Conservation (phyloP, 2,888 invertebrate genomes). For the Chrysodeixis includens region DNA sequence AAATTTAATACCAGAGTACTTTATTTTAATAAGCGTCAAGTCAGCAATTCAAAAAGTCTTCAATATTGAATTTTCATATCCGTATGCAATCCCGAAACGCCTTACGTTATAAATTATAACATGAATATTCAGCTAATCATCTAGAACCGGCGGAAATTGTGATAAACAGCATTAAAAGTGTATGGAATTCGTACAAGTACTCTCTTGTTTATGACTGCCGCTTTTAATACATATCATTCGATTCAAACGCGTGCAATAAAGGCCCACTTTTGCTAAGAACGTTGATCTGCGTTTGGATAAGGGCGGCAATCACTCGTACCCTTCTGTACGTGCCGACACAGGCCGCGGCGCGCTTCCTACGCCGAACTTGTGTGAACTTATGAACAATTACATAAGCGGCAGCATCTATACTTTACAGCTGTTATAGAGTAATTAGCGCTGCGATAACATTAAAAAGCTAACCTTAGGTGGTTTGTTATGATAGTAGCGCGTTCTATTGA, state of each 20-base stretch:
- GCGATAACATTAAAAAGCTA: not conserved
- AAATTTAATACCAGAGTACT: too few species aligned
- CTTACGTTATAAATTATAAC: not conserved
- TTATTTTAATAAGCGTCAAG: too few species aligned
- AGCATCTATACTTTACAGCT: not conserved
- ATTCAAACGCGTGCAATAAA: conserved; percentile 28
- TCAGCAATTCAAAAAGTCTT: too few species aligned
- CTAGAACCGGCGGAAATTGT: too few species aligned
- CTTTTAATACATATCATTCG: conserved; percentile 18
- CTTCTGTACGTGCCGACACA: conserved; percentile 36
- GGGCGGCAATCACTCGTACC: conserved; percentile 24
- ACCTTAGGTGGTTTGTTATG: too few species aligned
- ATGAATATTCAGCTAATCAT: not conserved
- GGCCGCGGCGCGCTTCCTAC: conserved; percentile 6
- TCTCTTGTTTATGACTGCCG: not conserved
- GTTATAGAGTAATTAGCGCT: not conserved
- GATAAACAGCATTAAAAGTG: too few species aligned
- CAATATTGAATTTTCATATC: too few species aligned
- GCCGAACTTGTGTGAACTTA: not conserved
- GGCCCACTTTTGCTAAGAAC: conserved; percentile 32
- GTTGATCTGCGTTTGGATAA: conserved; percentile 45
- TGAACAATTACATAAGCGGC: not conserved
- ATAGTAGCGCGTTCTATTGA: too few species aligned
- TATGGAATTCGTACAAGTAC: not conserved
- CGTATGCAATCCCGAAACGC: not conserved